Percentiles rank a stretch among this genome's conserved stretches.
Evolutionary conservation across 1,140 invertebrate genomes (phyloP).

Genomic region (Theocolax elegans): DNA sequence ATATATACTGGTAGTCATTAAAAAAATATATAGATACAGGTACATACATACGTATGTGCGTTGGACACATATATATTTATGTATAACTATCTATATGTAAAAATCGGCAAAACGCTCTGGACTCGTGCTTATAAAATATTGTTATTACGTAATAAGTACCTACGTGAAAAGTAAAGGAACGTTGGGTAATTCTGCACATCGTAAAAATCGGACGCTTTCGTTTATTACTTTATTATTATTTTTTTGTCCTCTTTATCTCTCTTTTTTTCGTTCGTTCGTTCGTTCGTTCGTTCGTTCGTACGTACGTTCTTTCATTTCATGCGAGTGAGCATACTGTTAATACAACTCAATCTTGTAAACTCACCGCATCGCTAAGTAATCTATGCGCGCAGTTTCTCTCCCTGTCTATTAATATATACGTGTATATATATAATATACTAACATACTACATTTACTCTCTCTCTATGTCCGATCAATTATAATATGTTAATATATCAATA

Average conservation of each 20-base stretch:
- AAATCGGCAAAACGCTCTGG: constrained; percentile 28
- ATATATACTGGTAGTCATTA: constrained; percentile 20
- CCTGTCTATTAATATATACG: not conserved
- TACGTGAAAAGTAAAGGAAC: constrained; percentile 25
- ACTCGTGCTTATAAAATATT: constrained; percentile 36
- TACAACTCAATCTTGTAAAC: no score
- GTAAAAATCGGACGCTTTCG: constrained; percentile 23
- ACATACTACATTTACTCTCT: constrained; percentile 18
- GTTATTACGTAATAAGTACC: constrained; percentile 5
- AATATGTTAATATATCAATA: constrained; percentile 17
- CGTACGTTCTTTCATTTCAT: no score
- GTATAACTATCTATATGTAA: constrained; percentile 16
- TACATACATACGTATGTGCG: constrained; percentile 1
- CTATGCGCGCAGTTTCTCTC: not conserved
- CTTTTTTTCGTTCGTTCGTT: no score
- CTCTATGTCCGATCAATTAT: not conserved
- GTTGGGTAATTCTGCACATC: constrained; percentile 18
- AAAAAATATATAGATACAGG: constrained; percentile 24
- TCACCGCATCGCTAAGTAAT: not conserved
- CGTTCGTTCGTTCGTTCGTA: no score
- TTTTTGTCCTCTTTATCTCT: no score
- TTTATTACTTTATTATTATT: constrained; percentile 32
- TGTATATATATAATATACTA: not conserved
- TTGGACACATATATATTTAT: no score
- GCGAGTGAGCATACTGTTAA: no score